Evolutionary conservation across 2,888 invertebrate genomes (phyloP).

Genomic region (Erebia palarica): DNA sequence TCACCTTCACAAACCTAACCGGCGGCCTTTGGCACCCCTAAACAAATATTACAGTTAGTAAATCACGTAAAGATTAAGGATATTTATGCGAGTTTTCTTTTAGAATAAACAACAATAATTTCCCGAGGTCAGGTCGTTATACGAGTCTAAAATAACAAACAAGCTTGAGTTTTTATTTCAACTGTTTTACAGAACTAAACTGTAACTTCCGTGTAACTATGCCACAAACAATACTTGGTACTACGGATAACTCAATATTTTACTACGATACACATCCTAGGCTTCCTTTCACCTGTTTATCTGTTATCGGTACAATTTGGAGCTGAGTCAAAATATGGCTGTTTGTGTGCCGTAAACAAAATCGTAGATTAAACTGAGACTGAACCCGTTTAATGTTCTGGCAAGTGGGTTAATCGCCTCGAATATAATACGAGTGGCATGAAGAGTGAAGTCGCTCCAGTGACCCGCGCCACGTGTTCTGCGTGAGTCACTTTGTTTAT

Average conservation of each 20-base stretch:
- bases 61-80: conserved; percentile 60
- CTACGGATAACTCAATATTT: conserved; percentile 15
- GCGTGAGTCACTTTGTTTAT: conserved; percentile 57
- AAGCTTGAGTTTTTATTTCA: conserved; percentile 31
- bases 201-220: conserved; percentile 29
- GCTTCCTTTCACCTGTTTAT: conserved; percentile 22
- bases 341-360: conserved; percentile 60
- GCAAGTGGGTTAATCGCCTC: conserved; percentile 69
- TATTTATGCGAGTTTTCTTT: conserved; percentile 48
- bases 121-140: conserved; percentile 41
- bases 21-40: conserved; percentile 58
- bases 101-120: conserved; percentile 48
- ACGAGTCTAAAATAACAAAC: conserved; percentile 30
- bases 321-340: conserved; percentile 32
- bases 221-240: conserved; percentile 9
- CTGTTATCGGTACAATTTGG: conserved; percentile 27
- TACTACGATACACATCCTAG: conserved; percentile 8
- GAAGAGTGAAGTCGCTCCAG: conserved; percentile 56
- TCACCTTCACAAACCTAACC: conserved; percentile 65
- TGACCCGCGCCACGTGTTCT: conserved; percentile 53
- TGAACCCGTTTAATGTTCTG: conserved; percentile 53
- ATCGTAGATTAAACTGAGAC: conserved; percentile 50
- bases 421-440: conserved; percentile 59
- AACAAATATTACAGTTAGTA: conserved; percentile 57
- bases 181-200: conserved; percentile 28